Conservation (phyloP, 1,140 invertebrate genomes). For the Bicyclus anynana region DNA sequence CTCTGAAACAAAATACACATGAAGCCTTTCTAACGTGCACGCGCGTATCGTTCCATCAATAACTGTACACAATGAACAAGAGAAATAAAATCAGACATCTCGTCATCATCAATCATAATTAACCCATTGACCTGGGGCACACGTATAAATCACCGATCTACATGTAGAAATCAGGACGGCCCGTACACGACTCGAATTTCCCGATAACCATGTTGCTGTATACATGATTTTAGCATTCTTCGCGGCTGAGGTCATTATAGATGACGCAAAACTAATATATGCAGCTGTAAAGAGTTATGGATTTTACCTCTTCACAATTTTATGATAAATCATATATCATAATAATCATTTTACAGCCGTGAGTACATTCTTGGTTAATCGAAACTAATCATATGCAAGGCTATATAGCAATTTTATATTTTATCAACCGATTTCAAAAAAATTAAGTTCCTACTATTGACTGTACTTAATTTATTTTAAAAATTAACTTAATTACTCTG, state of each 20-base stretch:
- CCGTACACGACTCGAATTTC: slow-evolving; percentile 18
- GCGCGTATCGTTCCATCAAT: slow-evolving; percentile 16
- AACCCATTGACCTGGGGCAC: slow-evolving; percentile 26
- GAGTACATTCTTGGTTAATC: too few species aligned
- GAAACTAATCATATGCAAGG: too few species aligned
- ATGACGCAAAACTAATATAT: slow-evolving; percentile 5
- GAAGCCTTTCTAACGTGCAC: slow-evolving; percentile 1
- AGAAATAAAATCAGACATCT: slow-evolving; percentile 25
- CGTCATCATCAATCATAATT: slow-evolving; percentile 30
- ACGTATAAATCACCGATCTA: slow-evolving; percentile 24
- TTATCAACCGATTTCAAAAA: too few species aligned
- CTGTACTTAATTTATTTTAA: too few species aligned
- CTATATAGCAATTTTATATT: too few species aligned
- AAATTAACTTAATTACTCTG: too few species aligned
- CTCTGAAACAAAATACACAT: slow-evolving; percentile 78
- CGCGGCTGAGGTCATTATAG: slow-evolving; percentile 8
- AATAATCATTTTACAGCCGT: background rate
- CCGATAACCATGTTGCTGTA: slow-evolving; percentile 6
- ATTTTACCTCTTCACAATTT: background rate
- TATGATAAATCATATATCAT: background rate
- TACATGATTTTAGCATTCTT: slow-evolving; percentile 6
- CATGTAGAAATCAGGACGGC: slow-evolving; percentile 21
- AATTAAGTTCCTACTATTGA: too few species aligned
- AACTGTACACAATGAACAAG: slow-evolving; percentile 22
- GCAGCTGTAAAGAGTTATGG: background rate